Evolutionary conservation across 2,888 invertebrate genomes (phyloP).

Genomic region (Epiblema foenella): DNA sequence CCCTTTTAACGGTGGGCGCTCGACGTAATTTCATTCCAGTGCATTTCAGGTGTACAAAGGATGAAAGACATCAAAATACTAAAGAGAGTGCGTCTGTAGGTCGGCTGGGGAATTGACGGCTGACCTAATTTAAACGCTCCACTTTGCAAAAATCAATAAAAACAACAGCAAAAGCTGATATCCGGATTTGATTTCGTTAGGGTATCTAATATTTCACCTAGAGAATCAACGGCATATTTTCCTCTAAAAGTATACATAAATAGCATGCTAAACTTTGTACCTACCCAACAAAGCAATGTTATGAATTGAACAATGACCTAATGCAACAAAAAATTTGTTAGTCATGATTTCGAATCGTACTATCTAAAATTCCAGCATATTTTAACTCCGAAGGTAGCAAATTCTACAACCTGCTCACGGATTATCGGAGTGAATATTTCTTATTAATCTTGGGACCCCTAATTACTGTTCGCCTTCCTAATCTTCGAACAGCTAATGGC

Average conservation of each 20-base stretch:
- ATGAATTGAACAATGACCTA: too few species aligned
- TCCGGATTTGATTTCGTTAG: background rate
- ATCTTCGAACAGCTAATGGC: slow-evolving; percentile 22
- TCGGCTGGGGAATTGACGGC: background rate
- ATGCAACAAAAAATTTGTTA: too few species aligned
- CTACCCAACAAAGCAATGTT: too few species aligned
- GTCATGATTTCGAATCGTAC: too few species aligned
- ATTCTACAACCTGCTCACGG: slow-evolving; percentile 3
- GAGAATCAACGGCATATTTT: background rate
- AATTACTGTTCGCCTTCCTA: slow-evolving; percentile 7
- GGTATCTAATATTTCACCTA: background rate
- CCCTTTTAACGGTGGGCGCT: slow-evolving; percentile 56
- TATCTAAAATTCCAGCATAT: background rate
- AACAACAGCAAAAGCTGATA: background rate
- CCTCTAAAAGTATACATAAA: background rate
- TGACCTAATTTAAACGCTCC: background rate
- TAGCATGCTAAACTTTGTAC: too few species aligned
- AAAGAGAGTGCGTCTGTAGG: background rate
- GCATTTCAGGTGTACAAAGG: slow-evolving; percentile 41
- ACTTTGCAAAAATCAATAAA: background rate
- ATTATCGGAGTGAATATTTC: slow-evolving; percentile 16
- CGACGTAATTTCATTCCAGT: slow-evolving; percentile 56
- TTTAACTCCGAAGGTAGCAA: background rate
- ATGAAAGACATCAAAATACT: slow-evolving; percentile 9
- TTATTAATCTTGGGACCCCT: background rate